Evolutionary conservation across 92 coral and sea anemone species (phyloP).

Genomic region (Paragorgia papillata): DNA sequence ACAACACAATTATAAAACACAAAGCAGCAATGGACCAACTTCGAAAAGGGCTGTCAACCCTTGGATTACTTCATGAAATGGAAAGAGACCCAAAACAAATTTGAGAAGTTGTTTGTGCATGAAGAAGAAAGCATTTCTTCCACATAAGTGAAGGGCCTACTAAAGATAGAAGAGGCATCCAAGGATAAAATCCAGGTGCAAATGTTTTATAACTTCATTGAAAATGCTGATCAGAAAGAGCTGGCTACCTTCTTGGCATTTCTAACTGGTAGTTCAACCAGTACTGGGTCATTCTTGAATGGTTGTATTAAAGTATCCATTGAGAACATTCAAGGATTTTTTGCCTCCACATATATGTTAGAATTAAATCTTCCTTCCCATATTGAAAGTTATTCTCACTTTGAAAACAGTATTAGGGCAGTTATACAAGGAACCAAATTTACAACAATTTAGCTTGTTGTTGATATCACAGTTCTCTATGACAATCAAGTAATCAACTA

Average conservation of each 20-base stretch:
- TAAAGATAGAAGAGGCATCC: no score
- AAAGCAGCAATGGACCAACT: conserved; percentile 62
- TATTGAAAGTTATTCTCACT: conserved; percentile 41
- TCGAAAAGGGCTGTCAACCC: no score
- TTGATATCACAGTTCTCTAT: no score
- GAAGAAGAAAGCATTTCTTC: conserved; percentile 39
- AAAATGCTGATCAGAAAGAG: conserved; percentile 33
- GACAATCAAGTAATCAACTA: no score
- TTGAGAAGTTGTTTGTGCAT: conserved; percentile 59
- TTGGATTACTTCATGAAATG: conserved; percentile 49
- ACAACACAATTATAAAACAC: conserved; percentile 48
- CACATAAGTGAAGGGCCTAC: conserved; percentile 31
- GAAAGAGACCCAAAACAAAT: conserved; percentile 51
- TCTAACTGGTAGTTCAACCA: conserved; percentile 35
- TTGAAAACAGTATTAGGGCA: conserved; percentile 52
- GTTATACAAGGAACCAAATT: conserved; percentile 38
- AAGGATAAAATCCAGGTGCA: conserved; percentile 27
- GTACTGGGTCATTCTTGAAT: conserved; percentile 18
- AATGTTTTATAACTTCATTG: conserved; percentile 39
- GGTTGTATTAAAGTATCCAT: conserved; percentile 28
- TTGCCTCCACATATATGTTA: conserved; percentile 37
- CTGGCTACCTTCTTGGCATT: conserved; percentile 33
- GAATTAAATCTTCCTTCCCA: conserved; percentile 30
- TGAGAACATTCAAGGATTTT: conserved; percentile 26
- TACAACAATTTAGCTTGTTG: conserved; percentile 5